Evolutionary conservation across 2,888 invertebrate species (phyloP), one percentile per base, ranked within the genome.

Genomic region (Antheraea yamamai): DNA sequence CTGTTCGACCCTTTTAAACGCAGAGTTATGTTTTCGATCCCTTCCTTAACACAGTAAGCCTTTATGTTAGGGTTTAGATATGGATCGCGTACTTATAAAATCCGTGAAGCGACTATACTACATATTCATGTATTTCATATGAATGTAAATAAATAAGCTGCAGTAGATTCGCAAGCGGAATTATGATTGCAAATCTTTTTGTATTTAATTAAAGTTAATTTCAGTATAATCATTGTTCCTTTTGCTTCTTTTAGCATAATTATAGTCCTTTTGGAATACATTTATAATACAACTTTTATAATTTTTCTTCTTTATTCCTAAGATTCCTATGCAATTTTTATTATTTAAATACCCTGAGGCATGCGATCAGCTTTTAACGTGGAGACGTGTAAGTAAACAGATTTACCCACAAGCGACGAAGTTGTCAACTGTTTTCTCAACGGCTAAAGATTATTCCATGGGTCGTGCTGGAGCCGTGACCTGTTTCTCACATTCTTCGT

Each of bases 341-440:
- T 23, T 14, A n/a, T 20, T n/a, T 35, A 39, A 70, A 39, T 39
- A 70, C 10, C 14, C 35, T 18, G 68, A 30, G 35, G 18, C 68
- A 35, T 35, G 68, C 35, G n/a, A 70, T 70, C 39, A 70, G 70
- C 39, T 70, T 70, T 70, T 39, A 70, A 10, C 64, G 30, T 66
- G 26, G 64, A 30, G 26, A 20, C 16, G 64, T 70, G 39, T 70
- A 39, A 70, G 70, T 20, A 70, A 66, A 66, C 30, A 30, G 26
- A 66, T 66, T 66, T 66, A 30, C 64, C 64, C 64, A 26, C 30
- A 18, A 70, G 70, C 35, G 39, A 39, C 20, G 39, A 51, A 64
- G 20, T 39, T 68, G 26, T 75, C n/a, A 72, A 55, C 58, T 47
- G 30, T 70, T 58, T 74, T 52, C 72, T 75, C 39, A 73, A 55